Conservation (phyloP, 2,113 vertebrate species). For the Cyprinodon brontotheroides region DNA sequence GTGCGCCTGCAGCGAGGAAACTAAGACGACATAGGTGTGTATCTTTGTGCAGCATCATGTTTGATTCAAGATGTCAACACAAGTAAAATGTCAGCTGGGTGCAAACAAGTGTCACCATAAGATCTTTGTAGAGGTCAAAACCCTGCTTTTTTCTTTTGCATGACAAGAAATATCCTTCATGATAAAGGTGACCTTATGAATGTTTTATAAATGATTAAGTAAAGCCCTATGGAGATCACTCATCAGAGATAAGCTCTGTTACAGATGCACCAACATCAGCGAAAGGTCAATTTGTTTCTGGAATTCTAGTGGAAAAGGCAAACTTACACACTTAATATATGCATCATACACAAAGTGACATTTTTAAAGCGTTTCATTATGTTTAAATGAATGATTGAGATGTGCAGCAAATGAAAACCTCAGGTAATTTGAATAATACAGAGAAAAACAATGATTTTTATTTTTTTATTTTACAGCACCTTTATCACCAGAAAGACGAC, state of each 20-base stretch:
- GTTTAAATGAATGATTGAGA: not conserved
- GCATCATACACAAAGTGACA: not conserved
- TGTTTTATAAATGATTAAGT: not conserved
- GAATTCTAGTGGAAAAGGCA: not conserved
- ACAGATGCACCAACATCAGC: not conserved
- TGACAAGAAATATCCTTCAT: not conserved
- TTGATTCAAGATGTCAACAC: not conserved
- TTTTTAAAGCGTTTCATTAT: not conserved
- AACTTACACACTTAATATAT: not conserved
- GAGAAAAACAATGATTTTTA: no score
- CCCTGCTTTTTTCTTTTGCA: not conserved
- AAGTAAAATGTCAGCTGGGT: conserved; percentile 8
- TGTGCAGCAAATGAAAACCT: not conserved
- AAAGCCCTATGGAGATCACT: not conserved
- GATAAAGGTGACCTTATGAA: not conserved
- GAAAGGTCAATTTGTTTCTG: not conserved
- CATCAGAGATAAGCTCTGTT: no score
- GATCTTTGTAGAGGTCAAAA: conserved; percentile 6
- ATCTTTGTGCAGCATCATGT: not conserved
- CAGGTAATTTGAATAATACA: not conserved
- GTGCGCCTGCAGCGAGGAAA: not conserved
- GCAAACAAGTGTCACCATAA: not conserved
- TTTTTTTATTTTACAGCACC: not conserved
- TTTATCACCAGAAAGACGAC: not conserved
- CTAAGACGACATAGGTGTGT: not conserved